phyloP scores from a whole-genome alignment of 1,140 invertebrate species.

The Drosophila ananassae region DNA sequence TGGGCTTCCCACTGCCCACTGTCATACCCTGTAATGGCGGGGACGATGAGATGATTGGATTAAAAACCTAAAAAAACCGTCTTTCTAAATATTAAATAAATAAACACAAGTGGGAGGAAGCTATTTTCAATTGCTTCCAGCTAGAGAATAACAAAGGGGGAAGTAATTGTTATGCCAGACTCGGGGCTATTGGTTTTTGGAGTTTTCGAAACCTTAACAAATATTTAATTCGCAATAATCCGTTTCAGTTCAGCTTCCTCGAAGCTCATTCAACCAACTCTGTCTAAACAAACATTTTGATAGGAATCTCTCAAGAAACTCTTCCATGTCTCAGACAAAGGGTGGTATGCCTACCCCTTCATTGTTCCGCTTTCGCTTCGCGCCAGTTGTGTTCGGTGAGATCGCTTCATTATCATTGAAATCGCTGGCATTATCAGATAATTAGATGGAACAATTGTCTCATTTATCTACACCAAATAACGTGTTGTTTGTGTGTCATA shows the following conservation, averaged over 20 bases:
- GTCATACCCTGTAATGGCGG: slow-evolving; percentile 10
- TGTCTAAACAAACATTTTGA: slow-evolving; percentile 49
- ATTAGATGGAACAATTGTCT: slow-evolving; percentile 55
- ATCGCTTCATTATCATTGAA: slow-evolving; percentile 55
- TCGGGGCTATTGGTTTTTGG: background rate
- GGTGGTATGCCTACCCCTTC: slow-evolving; percentile 23
- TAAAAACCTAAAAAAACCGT: background rate
- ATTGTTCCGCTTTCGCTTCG: slow-evolving; percentile 22
- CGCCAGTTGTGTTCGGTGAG: slow-evolving; percentile 14
- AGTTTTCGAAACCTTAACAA: background rate
- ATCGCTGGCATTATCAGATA: slow-evolving; percentile 52
- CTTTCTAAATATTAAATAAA: slow-evolving; percentile 6
- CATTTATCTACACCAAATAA: slow-evolving; percentile 58
- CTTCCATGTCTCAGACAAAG: background rate
- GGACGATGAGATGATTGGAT: background rate
- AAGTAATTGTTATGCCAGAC: background rate
- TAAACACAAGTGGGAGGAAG: slow-evolving; percentile 7
- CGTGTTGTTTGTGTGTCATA: slow-evolving; percentile 43
- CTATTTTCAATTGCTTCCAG: background rate
- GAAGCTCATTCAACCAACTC: slow-evolving; percentile 30
- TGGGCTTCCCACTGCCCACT: background rate
- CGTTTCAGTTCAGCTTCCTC: slow-evolving; percentile 19
- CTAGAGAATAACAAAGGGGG: background rate
- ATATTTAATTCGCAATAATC: background rate
- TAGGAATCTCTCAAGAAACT: slow-evolving; percentile 26